Conservation (phyloP, 2,113 vertebrate species). For the Uria aalge region DNA sequence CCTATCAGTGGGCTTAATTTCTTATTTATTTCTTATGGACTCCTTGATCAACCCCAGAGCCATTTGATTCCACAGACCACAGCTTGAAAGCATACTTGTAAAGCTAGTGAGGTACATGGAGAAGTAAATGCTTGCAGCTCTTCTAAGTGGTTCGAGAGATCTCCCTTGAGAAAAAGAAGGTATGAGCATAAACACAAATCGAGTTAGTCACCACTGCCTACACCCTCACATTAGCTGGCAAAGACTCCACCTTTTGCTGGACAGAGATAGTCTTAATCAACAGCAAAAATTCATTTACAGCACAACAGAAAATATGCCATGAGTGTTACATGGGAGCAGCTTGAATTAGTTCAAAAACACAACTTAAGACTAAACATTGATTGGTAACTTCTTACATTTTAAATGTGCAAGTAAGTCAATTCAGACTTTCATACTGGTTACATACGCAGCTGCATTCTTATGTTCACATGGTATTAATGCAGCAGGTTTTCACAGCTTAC, state of each 20-base stretch:
- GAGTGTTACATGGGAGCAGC: background rate
- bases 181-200: background rate
- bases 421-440: background rate
- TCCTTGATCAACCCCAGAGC: background rate
- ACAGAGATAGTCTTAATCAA: slow-evolving; percentile 59
- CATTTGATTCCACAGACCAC: background rate
- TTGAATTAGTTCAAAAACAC: background rate
- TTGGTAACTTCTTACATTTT: background rate
- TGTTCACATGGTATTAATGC: background rate
- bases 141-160: background rate
- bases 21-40: background rate
- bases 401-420: background rate
- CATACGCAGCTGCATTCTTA: background rate
- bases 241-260: slow-evolving; percentile 39
- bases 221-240: slow-evolving; percentile 44
- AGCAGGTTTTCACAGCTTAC: background rate
- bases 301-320: background rate
- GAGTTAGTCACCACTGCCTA: background rate
- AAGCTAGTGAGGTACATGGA: background rate
- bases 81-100: background rate
- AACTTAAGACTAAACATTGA: background rate
- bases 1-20: background rate
- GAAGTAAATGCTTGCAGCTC: too few relatives aligned
- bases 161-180: background rate
- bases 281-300: slow-evolving; percentile 53